Evolutionary conservation across 2,797 vertebrate genomes (phyloP), one percentile per base, ranked within the genome.

Genomic region (Acanthopagrus latus): DNA sequence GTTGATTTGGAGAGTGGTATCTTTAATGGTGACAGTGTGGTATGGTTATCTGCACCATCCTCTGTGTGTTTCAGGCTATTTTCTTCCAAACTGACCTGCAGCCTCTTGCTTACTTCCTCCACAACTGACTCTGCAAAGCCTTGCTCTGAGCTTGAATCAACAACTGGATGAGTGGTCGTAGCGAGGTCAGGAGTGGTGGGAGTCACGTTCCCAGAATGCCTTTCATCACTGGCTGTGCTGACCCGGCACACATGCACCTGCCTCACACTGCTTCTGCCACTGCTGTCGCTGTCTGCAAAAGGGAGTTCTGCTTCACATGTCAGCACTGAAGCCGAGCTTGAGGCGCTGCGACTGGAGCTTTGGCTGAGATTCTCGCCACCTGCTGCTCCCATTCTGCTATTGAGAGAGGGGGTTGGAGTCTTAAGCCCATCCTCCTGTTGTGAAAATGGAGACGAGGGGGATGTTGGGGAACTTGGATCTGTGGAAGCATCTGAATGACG

Each of bases 221-320:
- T 66, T 46, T 84, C 81, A 18, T 8, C 18, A 14, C 27, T 23
- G 44, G 70, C 52, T 2, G 21, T 59, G 64, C 85, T 90, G 14
- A 89, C 20, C 38, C 67, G 82, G 76, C 80, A 78, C 21, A 89
- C 56, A 3, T 55, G 65, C 69, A 91, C 78, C 76, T 94, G 94
- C 78, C 88, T 91, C 57, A 96, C 92, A 0, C 95, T 96, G 69
- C 89, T 81, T 10, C 48, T 77, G 52, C 91, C 81, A 1, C 92
- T 93, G 85, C 94, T 94, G 85, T 83, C 82, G 0, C 93, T 95
- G 58, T 96, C 93, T 0, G 92, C 94, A 1, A 95, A 96, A 0
- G 94, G 94, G 33, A 95, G 5, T 5, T 92, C 87, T 0, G 71
- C 84, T 2, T 81, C 91, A 52, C 81, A 76, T 0, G 63, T 18